These are phyloP conservation scores for Polietes domitor DNA, from an alignment of 2,888 invertebrate species.

Conservation along the genomic window DNA sequence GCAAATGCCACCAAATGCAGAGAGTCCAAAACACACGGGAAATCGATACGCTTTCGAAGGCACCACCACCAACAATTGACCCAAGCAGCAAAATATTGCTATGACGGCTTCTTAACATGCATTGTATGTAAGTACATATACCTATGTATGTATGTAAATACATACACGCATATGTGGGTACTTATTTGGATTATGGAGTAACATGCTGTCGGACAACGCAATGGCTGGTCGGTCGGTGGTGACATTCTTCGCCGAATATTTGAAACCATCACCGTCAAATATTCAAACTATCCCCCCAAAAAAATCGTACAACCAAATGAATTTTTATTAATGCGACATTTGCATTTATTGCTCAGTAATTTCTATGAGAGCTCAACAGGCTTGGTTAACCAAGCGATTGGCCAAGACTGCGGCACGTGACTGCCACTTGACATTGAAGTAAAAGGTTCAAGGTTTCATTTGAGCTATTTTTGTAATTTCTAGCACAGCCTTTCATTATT, in stretches of 20 bases:
- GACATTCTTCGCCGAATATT: too few species aligned
- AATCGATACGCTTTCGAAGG: conserved; percentile 32
- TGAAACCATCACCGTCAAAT: too few species aligned
- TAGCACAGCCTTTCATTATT: too few species aligned
- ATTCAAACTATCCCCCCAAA: too few species aligned
- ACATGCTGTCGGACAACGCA: neutral
- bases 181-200: conserved; percentile 36
- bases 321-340: too few species aligned
- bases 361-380: too few species aligned
- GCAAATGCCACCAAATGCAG: conserved; percentile 53
- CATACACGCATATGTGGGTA: conserved; percentile 38
- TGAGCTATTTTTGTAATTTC: neutral
- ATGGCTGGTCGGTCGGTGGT: too few species aligned
- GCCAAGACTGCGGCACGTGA: neutral
- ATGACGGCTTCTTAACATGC: conserved; percentile 26
- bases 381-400: too few species aligned
- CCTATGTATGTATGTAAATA: too few species aligned
- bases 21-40: conserved; percentile 45
- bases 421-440: conserved; percentile 8
- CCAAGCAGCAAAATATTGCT: conserved; percentile 28
- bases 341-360: too few species aligned
- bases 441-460: conserved; percentile 10
- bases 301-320: too few species aligned
- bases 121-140: conserved; percentile 36
- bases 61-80: conserved; percentile 31